A percentile compares a stretch with the other conserved stretches of the same genome.
Evolutionary conservation across 2,797 vertebrate genomes (phyloP).

Genomic region (Phylloscopus collybita): DNA sequence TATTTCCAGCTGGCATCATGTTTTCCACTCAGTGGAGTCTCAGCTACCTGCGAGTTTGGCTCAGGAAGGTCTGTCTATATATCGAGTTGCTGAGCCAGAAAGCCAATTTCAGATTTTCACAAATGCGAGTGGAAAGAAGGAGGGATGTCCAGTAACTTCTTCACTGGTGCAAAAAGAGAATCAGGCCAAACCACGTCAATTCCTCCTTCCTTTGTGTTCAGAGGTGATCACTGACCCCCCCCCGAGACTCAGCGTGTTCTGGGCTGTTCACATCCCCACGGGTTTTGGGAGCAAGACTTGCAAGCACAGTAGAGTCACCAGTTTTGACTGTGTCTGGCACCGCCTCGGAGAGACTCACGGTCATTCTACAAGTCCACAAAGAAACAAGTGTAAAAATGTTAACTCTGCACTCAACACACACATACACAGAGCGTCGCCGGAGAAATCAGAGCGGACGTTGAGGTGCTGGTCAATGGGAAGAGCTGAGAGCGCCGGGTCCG

Average conservation of each 20-base stretch:
- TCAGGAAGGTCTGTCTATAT: slow-evolving; percentile 1
- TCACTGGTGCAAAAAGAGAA: slow-evolving; percentile 68
- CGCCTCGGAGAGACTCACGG: slow-evolving; percentile 59
- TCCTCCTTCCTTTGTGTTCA: slow-evolving; percentile 49
- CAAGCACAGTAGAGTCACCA: slow-evolving; percentile 46
- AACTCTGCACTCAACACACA: slow-evolving; percentile 53
- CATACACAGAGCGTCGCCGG: slow-evolving; percentile 50
- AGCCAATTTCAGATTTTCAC: slow-evolving; percentile 35
- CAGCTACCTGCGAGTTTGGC: slow-evolving; percentile 5
- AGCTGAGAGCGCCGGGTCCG: slow-evolving; percentile 10
- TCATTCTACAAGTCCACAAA: slow-evolving; percentile 58
- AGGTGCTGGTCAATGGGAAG: slow-evolving; percentile 41
- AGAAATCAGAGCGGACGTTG: slow-evolving; percentile 2
- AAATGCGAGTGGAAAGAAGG: slow-evolving; percentile 33
- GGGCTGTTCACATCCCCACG: slow-evolving; percentile 57
- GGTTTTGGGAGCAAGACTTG: slow-evolving; percentile 58
- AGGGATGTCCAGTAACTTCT: slow-evolving; percentile 46
- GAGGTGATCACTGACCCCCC: slow-evolving; percentile 11
- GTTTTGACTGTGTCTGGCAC: slow-evolving; percentile 41
- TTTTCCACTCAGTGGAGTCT: slow-evolving; percentile 53
- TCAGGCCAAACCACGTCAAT: slow-evolving; percentile 49
- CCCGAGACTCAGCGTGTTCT: slow-evolving; percentile 11
- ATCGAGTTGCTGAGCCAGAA: not conserved
- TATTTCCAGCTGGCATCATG: slow-evolving; percentile 37
- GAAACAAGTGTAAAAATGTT: slow-evolving; percentile 56